Base-by-base conservation (phyloP, 1,140 invertebrate genomes). In the Trypoxylus dichotomus region DNA sequence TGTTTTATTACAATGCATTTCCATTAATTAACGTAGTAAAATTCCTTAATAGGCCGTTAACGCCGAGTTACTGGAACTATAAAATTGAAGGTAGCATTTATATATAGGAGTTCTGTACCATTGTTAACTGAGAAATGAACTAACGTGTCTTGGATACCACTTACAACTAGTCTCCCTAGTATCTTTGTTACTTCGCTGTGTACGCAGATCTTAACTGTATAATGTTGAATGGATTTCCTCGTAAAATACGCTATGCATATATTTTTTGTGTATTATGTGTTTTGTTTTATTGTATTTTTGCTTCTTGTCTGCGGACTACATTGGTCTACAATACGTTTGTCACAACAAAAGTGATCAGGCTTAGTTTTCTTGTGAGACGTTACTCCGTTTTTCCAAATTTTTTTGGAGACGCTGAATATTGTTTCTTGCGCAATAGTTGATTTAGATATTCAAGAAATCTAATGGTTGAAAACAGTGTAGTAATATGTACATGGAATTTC, bases 1-100 rank as follows among this genome's bases (percentile, higher is more conserved):
- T 68, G 60, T 68, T 68, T 54, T 68, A 68, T 68, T 68, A 68
- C 60, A 68, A 68, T 68, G 27, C 60, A 24, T 68, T 68, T 68
- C 60, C 24, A 68, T 68, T 68, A 68, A 68, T 68, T 68, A 68
- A 68, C 27, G 60, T 68, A 27, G 60, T 68, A 68, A 68, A 68
- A 68, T 68, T 68, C 60, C 60, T 68, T 68, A 27, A 68, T 68
- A 29, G 60, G 60, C 60, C 21, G 60, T 68, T 68, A 68, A 68
- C 60, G 60, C 60, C 60, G 24, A 68, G 60, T 68, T 68, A 68
- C 60, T 68, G 60, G 60, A 68, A 68, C 60, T 68, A 68, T 68
- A 68, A 68, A 68, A 68, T 24, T 68, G 27, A 68, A 68, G 60
- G 60, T 68, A 68, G 60, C 47, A 19, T 68, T 29, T 25, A 25